phyloP scores from a whole-genome alignment of 1,140 invertebrate genomes.

The Phenacoccus solenopsis region DNA sequence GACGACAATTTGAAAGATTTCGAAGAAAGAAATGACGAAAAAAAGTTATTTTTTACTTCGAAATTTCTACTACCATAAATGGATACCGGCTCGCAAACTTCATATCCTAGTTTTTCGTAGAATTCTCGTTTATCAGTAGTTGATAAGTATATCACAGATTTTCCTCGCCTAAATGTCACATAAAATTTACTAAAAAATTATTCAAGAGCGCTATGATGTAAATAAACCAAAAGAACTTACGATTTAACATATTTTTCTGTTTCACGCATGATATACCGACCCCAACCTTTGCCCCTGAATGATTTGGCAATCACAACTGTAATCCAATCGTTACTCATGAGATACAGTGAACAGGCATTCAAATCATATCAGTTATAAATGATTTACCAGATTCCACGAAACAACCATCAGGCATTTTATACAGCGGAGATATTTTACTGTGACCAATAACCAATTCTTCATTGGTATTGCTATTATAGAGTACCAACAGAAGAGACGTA shows the following conservation, averaged over 20 bases:
- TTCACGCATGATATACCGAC: slow-evolving; percentile 27
- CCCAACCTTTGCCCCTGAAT: slow-evolving; percentile 26
- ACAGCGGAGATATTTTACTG: slow-evolving; percentile 26
- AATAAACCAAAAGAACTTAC: slow-evolving; percentile 20
- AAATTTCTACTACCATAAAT: slow-evolving; percentile 25
- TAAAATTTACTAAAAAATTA: slow-evolving; percentile 9
- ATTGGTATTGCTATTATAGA: slow-evolving; percentile 14
- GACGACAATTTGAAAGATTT: not conserved
- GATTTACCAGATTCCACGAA: slow-evolving; percentile 27
- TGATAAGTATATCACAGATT: slow-evolving; percentile 29
- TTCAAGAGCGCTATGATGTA: not conserved
- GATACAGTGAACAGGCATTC: not conserved
- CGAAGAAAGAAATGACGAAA: not conserved
- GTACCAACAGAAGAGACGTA: slow-evolving; percentile 25
- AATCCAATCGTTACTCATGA: no score
- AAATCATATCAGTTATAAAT: not conserved
- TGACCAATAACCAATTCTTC: slow-evolving; percentile 25
- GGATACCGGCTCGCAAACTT: slow-evolving; percentile 28
- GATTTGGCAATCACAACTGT: slow-evolving; percentile 26
- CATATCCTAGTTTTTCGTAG: slow-evolving; percentile 32
- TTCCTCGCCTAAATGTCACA: slow-evolving; percentile 26
- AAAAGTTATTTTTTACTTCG: not conserved
- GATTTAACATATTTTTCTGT: slow-evolving; percentile 27
- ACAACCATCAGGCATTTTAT: slow-evolving; percentile 22
- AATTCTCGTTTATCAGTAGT: slow-evolving; percentile 32